Evolutionary conservation across 2,888 invertebrate species (phyloP).

Genomic region (Erynnis tages): DNA sequence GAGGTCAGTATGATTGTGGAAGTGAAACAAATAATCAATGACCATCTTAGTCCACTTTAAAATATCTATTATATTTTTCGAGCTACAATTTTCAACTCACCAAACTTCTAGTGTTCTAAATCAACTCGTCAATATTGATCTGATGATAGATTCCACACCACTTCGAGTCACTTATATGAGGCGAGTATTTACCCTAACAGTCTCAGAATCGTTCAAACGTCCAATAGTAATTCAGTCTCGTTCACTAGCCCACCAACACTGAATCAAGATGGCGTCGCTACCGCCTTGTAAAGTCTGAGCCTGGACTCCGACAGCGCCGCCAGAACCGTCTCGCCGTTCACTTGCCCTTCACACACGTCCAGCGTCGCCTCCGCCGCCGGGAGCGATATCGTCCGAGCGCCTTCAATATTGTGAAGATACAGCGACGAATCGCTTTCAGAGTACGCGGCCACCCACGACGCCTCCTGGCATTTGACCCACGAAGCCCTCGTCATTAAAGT

Average conservation of each 20-base stretch:
- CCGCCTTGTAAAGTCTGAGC: constrained; percentile 83
- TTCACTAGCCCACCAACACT: background rate
- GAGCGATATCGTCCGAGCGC: constrained; percentile 70
- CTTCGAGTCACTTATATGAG: too few species aligned
- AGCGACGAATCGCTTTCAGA: constrained; percentile 87
- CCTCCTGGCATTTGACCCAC: constrained; percentile 77
- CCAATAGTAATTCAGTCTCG: constrained; percentile 18
- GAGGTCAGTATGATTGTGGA: too few species aligned
- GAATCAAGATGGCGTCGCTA: constrained; percentile 46
- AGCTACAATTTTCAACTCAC: too few species aligned
- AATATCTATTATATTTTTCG: too few species aligned
- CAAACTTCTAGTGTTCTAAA: too few species aligned
- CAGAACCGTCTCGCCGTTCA: constrained; percentile 77
- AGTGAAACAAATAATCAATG: too few species aligned
- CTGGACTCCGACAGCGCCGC: constrained; percentile 85
- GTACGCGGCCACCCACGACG: constrained; percentile 86
- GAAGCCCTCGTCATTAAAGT: constrained; percentile 85
- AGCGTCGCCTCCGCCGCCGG: constrained; percentile 85
- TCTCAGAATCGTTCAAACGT: too few species aligned
- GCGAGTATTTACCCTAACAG: too few species aligned
- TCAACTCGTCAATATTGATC: too few species aligned
- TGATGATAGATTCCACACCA: too few species aligned
- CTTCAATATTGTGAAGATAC: constrained; percentile 83
- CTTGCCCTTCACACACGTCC: constrained; percentile 84
- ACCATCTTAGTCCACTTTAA: too few species aligned